Conservation (phyloP, 2,888 invertebrate species). For the Minunthozetes semirufus region DNA sequence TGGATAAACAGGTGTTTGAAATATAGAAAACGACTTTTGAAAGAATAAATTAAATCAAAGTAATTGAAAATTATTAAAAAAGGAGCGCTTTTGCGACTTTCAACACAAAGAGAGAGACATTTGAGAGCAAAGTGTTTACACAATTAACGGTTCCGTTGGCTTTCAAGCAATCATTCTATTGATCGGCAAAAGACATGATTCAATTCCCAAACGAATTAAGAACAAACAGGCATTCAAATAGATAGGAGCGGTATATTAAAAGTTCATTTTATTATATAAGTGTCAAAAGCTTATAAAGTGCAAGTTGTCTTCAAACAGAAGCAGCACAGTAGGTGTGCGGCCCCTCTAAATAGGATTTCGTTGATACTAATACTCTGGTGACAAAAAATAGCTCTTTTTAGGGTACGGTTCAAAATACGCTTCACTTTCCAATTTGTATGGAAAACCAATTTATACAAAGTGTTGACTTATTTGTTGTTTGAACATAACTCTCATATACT, state of each 20-base stretch:
- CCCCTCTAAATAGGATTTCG: too few relatives aligned
- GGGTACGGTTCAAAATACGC: not conserved
- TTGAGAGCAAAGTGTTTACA: not conserved
- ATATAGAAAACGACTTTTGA: not conserved
- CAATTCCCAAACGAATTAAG: not conserved
- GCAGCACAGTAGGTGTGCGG: not conserved
- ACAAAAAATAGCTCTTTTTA: not conserved
- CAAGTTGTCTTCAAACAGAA: not conserved
- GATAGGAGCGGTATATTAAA: constrained; percentile 13
- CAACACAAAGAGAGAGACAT: not conserved
- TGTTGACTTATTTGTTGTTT: constrained; percentile 20
- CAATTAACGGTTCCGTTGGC: constrained; percentile 25
- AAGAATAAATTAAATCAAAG: constrained; percentile 20
- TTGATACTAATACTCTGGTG: not conserved
- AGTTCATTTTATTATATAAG: constrained; percentile 9
- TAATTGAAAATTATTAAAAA: constrained; percentile 27
- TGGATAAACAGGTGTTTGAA: not conserved
- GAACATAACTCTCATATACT: constrained; percentile 3
- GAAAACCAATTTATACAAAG: constrained; percentile 31
- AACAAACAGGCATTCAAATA: not conserved
- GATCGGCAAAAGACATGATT: not conserved
- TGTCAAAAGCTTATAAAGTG: constrained; percentile 19
- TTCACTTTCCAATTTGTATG: constrained; percentile 32
- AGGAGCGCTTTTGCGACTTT: constrained; percentile 4
- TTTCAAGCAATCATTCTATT: constrained; percentile 26